Percentiles rank a stretch among this genome's conserved stretches.
phyloP scores from a whole-genome alignment of 64 coral and sea anemone genomes.

The Pocillopora damicornis region DNA sequence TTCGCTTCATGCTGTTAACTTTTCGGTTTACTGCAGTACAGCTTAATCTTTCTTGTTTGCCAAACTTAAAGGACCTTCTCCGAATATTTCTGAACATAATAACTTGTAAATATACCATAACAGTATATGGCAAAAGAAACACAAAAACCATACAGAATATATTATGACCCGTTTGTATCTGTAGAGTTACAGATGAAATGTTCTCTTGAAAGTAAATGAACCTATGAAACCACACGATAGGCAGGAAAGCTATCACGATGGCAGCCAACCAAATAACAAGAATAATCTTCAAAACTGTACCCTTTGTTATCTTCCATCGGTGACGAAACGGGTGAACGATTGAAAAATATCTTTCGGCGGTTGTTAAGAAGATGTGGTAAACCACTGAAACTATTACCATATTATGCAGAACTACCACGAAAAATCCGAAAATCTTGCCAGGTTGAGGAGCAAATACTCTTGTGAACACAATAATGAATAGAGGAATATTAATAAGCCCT shows the following conservation, averaged over 20 bases:
- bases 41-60: background rate
- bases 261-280: background rate
- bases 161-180: conserved; percentile 16
- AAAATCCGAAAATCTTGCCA: background rate
- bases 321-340: conserved; percentile 38
- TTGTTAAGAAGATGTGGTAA: conserved; percentile 37
- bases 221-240: background rate
- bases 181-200: background rate
- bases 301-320: conserved; percentile 32
- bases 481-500: conserved; percentile 47
- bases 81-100: conserved; percentile 35
- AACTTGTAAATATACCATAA: conserved; percentile 37
- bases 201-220: background rate
- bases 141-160: conserved; percentile 41
- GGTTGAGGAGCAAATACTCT: background rate
- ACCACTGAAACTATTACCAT: conserved; percentile 11
- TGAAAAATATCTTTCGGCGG: conserved; percentile 41
- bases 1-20: background rate
- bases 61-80: background rate
- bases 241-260: background rate
- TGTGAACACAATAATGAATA: background rate
- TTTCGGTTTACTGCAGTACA: background rate
- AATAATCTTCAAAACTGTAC: conserved; percentile 15
- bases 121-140: conserved; percentile 37
- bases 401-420: conserved; percentile 4